phyloP scores from a whole-genome alignment of 2,797 vertebrate genomes.

The Cossypha caffra region DNA sequence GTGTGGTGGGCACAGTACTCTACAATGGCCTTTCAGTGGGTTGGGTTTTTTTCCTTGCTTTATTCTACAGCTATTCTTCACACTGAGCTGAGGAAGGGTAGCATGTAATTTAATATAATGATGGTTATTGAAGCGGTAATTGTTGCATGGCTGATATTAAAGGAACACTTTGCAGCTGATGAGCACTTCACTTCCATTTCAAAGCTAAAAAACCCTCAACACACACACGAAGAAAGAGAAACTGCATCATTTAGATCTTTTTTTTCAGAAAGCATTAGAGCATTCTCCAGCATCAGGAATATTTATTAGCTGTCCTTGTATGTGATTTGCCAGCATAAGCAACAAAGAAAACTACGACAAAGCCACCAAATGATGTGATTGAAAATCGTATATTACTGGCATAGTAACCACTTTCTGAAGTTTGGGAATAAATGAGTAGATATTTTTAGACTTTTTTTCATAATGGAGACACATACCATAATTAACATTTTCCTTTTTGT shows the following conservation, averaged over 20 bases:
- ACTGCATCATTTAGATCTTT: neutral
- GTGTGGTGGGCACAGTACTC: neutral
- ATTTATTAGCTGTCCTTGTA: neutral
- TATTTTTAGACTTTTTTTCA: neutral
- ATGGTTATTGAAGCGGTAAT: constrained; percentile 40
- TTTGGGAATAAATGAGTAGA: neutral
- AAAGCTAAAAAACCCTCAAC: neutral
- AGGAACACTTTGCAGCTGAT: constrained; percentile 18
- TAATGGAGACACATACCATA: neutral
- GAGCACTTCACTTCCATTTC: constrained; percentile 32
- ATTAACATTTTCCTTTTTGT: neutral
- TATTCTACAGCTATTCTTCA: neutral
- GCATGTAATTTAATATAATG: constrained; percentile 30
- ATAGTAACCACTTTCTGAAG: neutral
- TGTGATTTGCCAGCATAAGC: neutral
- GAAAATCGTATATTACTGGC: neutral
- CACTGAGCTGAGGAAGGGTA: constrained; percentile 15
- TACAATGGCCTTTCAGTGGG: neutral
- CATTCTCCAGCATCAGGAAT: neutral
- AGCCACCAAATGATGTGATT: neutral
- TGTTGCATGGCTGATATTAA: constrained; percentile 41
- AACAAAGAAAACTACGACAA: constrained; percentile 4
- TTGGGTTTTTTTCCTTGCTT: neutral
- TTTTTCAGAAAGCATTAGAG: neutral
- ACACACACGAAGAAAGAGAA: neutral